Evolutionary conservation across 1,140 invertebrate species (phyloP), one percentile per base, ranked within the genome.

Genomic region (Hypsibius dujardini): DNA sequence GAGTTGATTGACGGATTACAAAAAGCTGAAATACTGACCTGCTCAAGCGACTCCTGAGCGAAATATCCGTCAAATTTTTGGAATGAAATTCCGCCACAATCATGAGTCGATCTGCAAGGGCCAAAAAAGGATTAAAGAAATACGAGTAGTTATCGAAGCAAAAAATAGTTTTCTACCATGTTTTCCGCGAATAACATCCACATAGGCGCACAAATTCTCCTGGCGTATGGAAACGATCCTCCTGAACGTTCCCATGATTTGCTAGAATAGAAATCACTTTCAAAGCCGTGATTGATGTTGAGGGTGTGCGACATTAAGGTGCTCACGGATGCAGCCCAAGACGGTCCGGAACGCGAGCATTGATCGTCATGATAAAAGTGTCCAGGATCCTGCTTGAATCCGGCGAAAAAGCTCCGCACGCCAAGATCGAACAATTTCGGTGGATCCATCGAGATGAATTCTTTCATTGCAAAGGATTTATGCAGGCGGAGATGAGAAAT

Each of bases 121-220:
- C 76, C 74, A 75, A 14, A 72, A 62, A 73, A 72, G 1, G 69
- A 73, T 72, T 59, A 2, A 28, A 59, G 60, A 42, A 73, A 42
- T 70, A 62, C 59, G 14, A 12, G n/a, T 56, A 47, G 46, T 46
- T 47, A 47, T 74, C 74, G 59, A 71, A 74, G 14, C 73, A 70
- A 15, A 74, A 12, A 46, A 69, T 73, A 28, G 28, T 28, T 28
- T 47, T 80, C 81, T 83, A 93, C 92, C 93, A 85, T 95, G 92
- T 84, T 95, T 95, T 72, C 90, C 89, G 76, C 92, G 82, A 73
- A 90, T 87, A 70, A 95, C 87, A 80, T 95, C 92, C 7, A 97
- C 80, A 82, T 95, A 96, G 72, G 86, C 84, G 75, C 89, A 91
- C 47, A 97, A 81, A 82, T 90, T 84, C 3, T 85, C 84, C 80